These are phyloP conservation scores for Clitarchus hookeri DNA, from an alignment of 2,888 invertebrate genomes.

Conservation along the genomic window DNA sequence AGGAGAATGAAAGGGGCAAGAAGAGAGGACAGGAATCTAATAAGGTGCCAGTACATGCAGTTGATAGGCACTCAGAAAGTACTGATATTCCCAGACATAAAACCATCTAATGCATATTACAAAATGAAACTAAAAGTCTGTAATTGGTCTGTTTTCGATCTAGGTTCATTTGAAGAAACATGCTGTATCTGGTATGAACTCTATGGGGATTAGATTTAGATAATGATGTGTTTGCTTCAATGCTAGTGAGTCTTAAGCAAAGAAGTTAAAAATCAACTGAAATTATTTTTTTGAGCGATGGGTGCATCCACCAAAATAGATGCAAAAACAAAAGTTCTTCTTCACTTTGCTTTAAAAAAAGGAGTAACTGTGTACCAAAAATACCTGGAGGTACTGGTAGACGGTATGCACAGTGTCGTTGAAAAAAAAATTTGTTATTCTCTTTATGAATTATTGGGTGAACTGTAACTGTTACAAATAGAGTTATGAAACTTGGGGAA, in stretches of 20 bases:
- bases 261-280: background rate
- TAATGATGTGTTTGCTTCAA: background rate
- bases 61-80: background rate
- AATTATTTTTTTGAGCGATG: background rate
- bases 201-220: slow-evolving; percentile 1
- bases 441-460: too few relatives aligned
- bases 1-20: background rate
- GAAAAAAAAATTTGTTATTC: background rate
- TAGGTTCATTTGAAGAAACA: background rate
- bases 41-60: background rate
- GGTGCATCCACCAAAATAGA: background rate
- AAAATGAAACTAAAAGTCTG: slow-evolving; percentile 15
- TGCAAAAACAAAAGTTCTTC: slow-evolving; percentile 10
- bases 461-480: too few relatives aligned
- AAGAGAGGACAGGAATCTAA: background rate
- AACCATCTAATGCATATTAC: background rate
- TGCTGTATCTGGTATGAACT: slow-evolving; percentile 2
- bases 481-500: too few relatives aligned
- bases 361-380: background rate
- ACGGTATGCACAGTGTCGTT: background rate
- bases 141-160: slow-evolving; percentile 21
- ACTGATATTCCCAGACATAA: background rate
- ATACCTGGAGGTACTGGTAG: background rate
- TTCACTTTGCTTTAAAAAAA: background rate
- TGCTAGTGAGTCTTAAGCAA: background rate